Percentiles rank a stretch among this genome's conserved stretches.
Conservation (phyloP, 2,113 vertebrate genomes). For the Callospermophilus lateralis region DNA sequence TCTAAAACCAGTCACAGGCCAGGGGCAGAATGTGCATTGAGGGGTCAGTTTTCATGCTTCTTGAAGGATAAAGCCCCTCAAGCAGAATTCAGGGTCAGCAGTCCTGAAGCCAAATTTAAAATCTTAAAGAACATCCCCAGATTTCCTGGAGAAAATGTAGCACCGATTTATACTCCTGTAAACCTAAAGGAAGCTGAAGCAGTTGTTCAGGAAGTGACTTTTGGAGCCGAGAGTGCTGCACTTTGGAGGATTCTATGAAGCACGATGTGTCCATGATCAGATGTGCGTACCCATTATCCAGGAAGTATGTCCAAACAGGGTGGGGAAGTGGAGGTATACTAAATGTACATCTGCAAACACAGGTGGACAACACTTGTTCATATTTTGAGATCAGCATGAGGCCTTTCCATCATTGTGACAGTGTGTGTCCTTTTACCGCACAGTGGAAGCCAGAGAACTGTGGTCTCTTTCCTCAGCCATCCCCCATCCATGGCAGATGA, state of each 20-base stretch:
- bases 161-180: not conserved
- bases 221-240: not conserved
- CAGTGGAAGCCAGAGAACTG: not conserved
- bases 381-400: not conserved
- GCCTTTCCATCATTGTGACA: not conserved
- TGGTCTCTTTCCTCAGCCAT: not conserved
- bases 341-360: not conserved
- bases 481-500: not conserved
- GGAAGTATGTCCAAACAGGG: no score
- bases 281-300: not conserved
- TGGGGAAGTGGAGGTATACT: not conserved
- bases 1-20: not conserved
- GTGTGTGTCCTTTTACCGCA: not conserved
- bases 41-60: not conserved
- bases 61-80: not conserved
- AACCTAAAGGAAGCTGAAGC: not conserved
- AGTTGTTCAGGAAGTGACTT: not conserved
- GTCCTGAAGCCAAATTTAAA: not conserved
- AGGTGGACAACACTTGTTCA: not conserved
- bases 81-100: not conserved
- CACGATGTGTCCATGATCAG: not conserved
- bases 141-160: not conserved
- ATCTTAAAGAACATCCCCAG: not conserved
- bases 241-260: not conserved
- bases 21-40: not conserved